phyloP scores from a whole-genome alignment of 2,113 vertebrate species.

The Micronycteris hirsuta region DNA sequence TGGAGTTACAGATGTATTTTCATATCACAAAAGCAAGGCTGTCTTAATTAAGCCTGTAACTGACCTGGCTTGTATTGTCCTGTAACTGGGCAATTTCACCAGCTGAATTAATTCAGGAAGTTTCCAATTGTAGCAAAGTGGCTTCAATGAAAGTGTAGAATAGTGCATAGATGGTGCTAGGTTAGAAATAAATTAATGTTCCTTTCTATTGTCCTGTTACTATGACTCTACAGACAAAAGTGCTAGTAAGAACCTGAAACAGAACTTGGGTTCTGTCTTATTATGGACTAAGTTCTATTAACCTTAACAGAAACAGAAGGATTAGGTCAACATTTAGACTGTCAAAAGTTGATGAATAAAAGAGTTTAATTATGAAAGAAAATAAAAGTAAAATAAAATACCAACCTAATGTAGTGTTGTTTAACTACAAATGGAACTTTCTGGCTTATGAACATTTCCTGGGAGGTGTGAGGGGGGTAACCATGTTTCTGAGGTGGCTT shows the following conservation, averaged over 20 bases:
- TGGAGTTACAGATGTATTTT: not conserved
- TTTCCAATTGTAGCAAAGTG: not conserved
- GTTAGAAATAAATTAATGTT: not conserved
- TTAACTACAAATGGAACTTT: not conserved
- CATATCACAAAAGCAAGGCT: not conserved
- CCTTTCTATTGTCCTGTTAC: constrained; percentile 29
- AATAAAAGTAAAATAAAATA: not conserved
- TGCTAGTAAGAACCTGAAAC: constrained; percentile 82
- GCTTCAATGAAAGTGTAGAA: not conserved
- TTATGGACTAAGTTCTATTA: constrained; percentile 45
- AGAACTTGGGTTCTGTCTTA: constrained; percentile 88
- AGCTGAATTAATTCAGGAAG: not conserved
- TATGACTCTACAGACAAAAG: constrained; percentile 80
- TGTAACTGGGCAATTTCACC: not conserved
- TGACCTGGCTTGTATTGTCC: not conserved
- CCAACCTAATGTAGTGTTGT: not conserved
- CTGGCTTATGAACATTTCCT: not conserved
- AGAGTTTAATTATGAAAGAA: not conserved
- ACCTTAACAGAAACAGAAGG: constrained; percentile 37
- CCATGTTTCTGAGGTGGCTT: not conserved
- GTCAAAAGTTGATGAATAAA: not conserved
- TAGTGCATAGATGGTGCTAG: not conserved
- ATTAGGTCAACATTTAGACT: not conserved
- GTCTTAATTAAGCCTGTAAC: not conserved
- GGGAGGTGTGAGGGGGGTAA: not conserved